phyloP scores from a whole-genome alignment of 2,797 vertebrate genomes.

The Girardinus metallicus region DNA sequence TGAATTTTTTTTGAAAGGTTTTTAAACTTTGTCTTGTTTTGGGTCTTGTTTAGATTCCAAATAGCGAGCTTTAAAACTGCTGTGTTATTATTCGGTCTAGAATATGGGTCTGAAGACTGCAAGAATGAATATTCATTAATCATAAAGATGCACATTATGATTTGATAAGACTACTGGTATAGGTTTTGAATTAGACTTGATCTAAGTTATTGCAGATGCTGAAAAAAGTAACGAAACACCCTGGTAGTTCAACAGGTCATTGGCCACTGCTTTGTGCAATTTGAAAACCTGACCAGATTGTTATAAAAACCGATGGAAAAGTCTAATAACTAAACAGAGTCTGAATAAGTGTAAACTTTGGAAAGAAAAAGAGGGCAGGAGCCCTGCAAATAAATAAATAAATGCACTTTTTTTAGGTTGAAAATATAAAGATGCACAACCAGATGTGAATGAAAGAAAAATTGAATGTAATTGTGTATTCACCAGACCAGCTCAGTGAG shows the following conservation, averaged over 20 bases:
- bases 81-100: not conserved
- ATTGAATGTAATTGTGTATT: conserved; percentile 20
- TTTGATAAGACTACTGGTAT: not conserved
- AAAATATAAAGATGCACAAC: not conserved
- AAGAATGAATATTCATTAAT: not conserved
- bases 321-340: not conserved
- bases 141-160: not conserved
- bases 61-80: not conserved
- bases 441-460: not conserved
- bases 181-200: no score
- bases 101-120: not conserved
- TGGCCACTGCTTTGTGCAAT: not conserved
- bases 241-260: not conserved
- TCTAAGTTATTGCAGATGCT: not conserved
- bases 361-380: not conserved
- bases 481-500: conserved; percentile 91
- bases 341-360: not conserved
- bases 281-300: not conserved
- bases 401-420: not conserved
- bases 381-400: not conserved
- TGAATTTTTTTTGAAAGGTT: not conserved
- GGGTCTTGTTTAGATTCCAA: not conserved
- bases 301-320: not conserved
- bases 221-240: not conserved
- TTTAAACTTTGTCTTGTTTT: not conserved